Conservation (phyloP, 1,140 invertebrate genomes). For the Formica selysi region DNA sequence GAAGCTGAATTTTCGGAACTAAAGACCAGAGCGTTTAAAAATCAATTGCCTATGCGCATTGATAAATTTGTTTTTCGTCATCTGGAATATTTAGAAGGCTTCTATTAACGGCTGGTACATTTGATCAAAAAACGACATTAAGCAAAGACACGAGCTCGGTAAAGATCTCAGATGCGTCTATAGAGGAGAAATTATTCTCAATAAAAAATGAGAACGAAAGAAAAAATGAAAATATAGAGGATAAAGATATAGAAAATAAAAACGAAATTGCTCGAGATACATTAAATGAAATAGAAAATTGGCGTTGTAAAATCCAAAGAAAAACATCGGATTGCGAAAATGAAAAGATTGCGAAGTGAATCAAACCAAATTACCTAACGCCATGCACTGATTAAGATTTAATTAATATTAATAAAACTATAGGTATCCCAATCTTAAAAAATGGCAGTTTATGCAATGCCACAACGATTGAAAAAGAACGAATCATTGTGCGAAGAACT, state of each 20-base stretch:
- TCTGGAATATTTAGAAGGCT: not conserved
- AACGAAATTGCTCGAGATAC: constrained; percentile 12
- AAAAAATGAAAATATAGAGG: not conserved
- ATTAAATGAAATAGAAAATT: constrained; percentile 55
- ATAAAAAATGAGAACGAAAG: constrained; percentile 35
- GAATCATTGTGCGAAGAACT: not conserved
- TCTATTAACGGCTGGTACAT: not conserved
- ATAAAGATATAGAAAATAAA: not conserved
- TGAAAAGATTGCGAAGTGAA: not conserved
- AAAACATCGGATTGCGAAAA: not conserved
- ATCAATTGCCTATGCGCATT: not conserved
- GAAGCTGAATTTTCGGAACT: not conserved
- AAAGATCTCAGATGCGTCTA: constrained; percentile 9
- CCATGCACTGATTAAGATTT: constrained; percentile 23
- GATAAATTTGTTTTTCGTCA: constrained; percentile 5
- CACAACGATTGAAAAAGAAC: not conserved
- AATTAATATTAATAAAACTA: not conserved
- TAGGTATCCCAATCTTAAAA: not conserved
- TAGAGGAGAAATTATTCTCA: constrained; percentile 28
- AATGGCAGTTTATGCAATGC: not conserved
- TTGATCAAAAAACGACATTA: not conserved
- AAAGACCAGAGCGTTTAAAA: constrained; percentile 3
- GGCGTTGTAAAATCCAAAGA: constrained; percentile 39
- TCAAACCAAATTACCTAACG: constrained; percentile 9
- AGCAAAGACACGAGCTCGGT: constrained; percentile 25